Conservation (phyloP, 2,888 invertebrate species). For the Torymus texanus region DNA sequence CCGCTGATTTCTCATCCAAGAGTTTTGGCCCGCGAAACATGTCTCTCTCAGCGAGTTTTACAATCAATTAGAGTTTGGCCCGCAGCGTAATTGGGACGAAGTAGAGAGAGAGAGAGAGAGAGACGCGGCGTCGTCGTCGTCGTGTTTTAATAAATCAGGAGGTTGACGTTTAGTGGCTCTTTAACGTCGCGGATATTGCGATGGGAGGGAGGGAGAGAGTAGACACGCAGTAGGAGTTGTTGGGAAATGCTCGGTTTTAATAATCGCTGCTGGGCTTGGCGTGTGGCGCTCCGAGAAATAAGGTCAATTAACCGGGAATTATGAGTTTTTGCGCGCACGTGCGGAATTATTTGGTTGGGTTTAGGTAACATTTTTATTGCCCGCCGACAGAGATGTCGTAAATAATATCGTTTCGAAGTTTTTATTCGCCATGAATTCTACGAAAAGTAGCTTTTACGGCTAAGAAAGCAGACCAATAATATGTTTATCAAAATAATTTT, state of each 20-base stretch:
- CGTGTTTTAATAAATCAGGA: conserved; percentile 43
- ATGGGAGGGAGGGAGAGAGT: background rate
- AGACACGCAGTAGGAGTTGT: too few relatives aligned
- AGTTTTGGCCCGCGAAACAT: conserved; percentile 16
- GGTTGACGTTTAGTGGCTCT: conserved; percentile 39
- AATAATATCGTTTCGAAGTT: too few relatives aligned
- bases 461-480: too few relatives aligned
- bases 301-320: too few relatives aligned
- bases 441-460: too few relatives aligned
- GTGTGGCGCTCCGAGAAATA: too few relatives aligned
- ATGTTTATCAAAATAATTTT: too few relatives aligned
- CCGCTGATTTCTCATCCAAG: conserved; percentile 16
- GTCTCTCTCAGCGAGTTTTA: conserved; percentile 35
- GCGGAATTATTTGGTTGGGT: too few relatives aligned
- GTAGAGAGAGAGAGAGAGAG: background rate
- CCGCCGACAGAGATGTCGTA: too few relatives aligned
- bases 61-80: conserved; percentile 43
- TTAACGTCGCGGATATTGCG: conserved; percentile 31
- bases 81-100: conserved; percentile 36
- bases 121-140: background rate
- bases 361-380: too few relatives aligned
- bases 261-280: conserved; percentile 5
- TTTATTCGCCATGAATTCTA: too few relatives aligned
- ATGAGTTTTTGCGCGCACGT: too few relatives aligned
- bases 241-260: conserved; percentile 28